phyloP scores from a whole-genome alignment of 2,888 invertebrate species.

The Dugesia japonica region DNA sequence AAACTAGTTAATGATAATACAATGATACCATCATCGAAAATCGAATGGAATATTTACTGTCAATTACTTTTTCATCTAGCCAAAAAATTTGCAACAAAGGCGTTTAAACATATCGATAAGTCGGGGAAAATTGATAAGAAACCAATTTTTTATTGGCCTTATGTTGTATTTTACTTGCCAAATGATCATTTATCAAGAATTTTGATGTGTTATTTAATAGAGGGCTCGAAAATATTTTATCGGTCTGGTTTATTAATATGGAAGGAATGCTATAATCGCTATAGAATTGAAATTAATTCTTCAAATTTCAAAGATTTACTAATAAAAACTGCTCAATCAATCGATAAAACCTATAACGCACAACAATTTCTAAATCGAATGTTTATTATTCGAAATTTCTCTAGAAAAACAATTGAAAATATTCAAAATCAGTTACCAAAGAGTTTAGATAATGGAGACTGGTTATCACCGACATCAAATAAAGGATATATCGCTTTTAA shows the following conservation, averaged over 20 bases:
- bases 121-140: neutral
- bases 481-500: neutral
- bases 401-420: neutral
- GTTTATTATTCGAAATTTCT: constrained; percentile 17
- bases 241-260: constrained; percentile 22
- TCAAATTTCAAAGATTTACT: neutral
- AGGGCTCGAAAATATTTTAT: neutral
- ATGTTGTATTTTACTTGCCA: neutral
- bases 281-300: neutral
- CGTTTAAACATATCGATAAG: neutral
- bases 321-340: neutral
- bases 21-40: neutral
- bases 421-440: neutral
- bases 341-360: constrained; percentile 8
- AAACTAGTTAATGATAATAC: neutral
- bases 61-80: neutral
- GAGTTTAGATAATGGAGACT: neutral
- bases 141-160: constrained; percentile 8
- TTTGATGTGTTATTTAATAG: neutral
- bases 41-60: neutral
- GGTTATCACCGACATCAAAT: neutral
- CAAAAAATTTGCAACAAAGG: neutral
- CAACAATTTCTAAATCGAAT: constrained; percentile 23
- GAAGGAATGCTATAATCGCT: constrained; percentile 22
- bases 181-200: neutral